Base-by-base conservation (phyloP, 2,888 invertebrate genomes). In the Ophioninae sp. region DNA sequence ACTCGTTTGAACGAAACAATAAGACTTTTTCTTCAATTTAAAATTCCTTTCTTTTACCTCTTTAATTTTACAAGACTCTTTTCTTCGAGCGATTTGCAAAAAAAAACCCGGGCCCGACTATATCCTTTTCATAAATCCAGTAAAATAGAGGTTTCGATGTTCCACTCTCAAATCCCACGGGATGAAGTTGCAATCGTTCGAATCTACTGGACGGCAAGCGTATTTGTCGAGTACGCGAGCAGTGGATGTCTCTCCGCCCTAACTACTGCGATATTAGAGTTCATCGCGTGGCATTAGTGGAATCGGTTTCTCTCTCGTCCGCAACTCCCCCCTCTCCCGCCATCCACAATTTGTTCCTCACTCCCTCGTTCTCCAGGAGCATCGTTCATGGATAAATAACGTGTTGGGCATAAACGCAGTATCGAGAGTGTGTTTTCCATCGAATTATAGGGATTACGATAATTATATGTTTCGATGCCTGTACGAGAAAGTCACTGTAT, bases 401-500 rank as follows among this genome's bases (percentile, higher is more conserved):
- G 84, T 65, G 83, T 82, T 76, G 74, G 62, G 70, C 83, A 82
- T 87, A 86, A 87, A 88, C 86, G 82, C 73, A 80, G 86, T 80
- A 86, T 84, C 62, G 83, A 81, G 84, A 83, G 81, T 86, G 78
- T 85, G 85, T 85, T 87, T 86, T 84, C 83, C 87, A 59, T 85
- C 75, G 85, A 86, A 88, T 88, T 87, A 88, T 85, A 88, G 88
- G 85, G 81, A 87, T 88, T 87, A 87, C 84, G 85, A 86, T 87
- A 86, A 88, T 88, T 87, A 86, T 84, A 85, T 82, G 83, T 86
- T 85, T 86, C 85, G 79, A 61, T 69, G 23, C 41, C 74, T 57
- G 68, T 44, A 57, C 64, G 74, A 65, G 72, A 80, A 74, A 72
- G 73, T 56, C 70, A 59, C 56, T 69, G 44, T 68, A 72, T 59